Evolutionary conservation across 1,140 invertebrate genomes (phyloP), one percentile per base, ranked within the genome.

Genomic region (Drosophila paulistorum): DNA sequence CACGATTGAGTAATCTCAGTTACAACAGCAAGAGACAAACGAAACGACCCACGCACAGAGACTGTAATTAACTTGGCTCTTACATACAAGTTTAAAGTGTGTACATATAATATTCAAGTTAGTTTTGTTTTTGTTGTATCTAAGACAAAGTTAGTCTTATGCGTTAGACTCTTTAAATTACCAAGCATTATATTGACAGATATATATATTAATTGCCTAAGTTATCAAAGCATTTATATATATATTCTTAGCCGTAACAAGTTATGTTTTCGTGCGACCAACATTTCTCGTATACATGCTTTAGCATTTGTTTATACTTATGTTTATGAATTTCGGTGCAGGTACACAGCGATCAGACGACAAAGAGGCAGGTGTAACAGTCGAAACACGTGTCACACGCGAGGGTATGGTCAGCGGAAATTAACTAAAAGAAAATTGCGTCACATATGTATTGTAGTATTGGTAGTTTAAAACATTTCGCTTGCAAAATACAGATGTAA

Each of bases 21-120:
- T 85, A 70, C 81, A 84, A 73, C 70, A 85, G 68, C 68, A 42
- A 61, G 26, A 70, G 65, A 54, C 54, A 41, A 68, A 45, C 68
- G 35, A 41, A 68, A 45, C 68, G 35, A 67, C 81, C 81, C 81
- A 85, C 81, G 81, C 81, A 81, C 68, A 77, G 69, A 61, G 73
- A 61, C 70, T 39, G 77, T 58, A 84, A 84, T 84, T 84, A 84
- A 84, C 81, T 80, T 67, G 10, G 57, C 57, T 20, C 17, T 39
- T 39, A 59, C 33, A 59, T 39, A 26, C 55, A 67, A 63, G 55
- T 13, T 65, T 51, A 54, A 35, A 20, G 10, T n/a, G 57, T 20
- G 54, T 45, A 17, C 14, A 48, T 26, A 20, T 23, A 48, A 61
- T 48, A 35, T 20, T 7, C 7, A 11, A 11, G 2, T 23, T 20